A percentile compares a stretch with the other conserved stretches of the same genome.
phyloP scores from a whole-genome alignment of 2,113 vertebrate genomes.

The Atherinomorus stipes region DNA sequence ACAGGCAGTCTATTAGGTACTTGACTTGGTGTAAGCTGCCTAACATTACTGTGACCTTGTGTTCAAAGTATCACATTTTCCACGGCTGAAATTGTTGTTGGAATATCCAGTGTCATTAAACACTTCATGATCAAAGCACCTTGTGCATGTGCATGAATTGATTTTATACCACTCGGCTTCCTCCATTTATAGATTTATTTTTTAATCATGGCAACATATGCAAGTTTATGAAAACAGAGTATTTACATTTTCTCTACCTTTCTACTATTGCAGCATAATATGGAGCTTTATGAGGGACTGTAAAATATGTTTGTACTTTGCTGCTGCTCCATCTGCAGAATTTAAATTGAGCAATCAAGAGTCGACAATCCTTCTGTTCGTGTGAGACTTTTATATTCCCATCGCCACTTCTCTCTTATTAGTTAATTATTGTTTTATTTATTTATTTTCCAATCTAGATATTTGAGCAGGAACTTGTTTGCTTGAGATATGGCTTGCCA shows the following conservation, averaged over 20 bases:
- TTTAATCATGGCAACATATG: background rate
- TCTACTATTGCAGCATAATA: background rate
- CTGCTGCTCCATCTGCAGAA: conserved; percentile 39
- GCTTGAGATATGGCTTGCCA: conserved; percentile 35
- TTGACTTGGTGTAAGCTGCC: conserved; percentile 15
- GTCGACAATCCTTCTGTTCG: conserved; percentile 63
- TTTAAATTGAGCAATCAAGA: conserved; percentile 71
- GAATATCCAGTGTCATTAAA: background rate
- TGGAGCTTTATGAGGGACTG: background rate
- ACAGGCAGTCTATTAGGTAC: background rate
- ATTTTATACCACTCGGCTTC: background rate
- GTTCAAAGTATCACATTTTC: conserved; percentile 1
- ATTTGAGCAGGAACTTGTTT: conserved; percentile 52
- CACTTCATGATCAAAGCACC: background rate
- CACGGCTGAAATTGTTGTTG: background rate
- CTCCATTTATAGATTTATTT: background rate
- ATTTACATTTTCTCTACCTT: background rate
- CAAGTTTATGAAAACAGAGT: background rate
- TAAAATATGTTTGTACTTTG: conserved; percentile 25
- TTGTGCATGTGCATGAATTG: background rate
- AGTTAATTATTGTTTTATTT: conserved; percentile 63
- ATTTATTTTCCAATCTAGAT: conserved; percentile 52
- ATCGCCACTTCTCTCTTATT: conserved; percentile 54
- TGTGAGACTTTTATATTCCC: conserved; percentile 58
- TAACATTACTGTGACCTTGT: conserved; percentile 14